These are phyloP conservation scores for Hydrocynus forskahlii DNA, from an alignment of 2,797 vertebrate species.

Conservation along the genomic window DNA sequence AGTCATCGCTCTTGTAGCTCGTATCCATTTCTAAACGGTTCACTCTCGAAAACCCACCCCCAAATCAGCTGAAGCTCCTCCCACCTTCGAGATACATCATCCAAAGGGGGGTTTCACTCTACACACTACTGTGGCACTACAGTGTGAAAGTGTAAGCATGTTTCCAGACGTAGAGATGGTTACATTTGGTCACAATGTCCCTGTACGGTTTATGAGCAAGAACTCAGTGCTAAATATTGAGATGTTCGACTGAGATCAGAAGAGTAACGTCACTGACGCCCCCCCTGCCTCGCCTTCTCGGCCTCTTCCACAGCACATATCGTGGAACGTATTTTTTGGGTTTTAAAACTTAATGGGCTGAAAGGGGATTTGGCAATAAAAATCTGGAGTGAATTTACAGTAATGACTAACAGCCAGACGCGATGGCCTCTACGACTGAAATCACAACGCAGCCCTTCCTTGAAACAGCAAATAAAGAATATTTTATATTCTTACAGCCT, in stretches of 20 bases:
- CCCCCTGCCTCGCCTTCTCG: slow-evolving; percentile 8
- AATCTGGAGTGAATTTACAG: slow-evolving; percentile 24
- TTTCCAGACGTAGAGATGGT: too few relatives aligned
- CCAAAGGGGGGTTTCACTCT: too few relatives aligned
- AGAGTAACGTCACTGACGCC: not conserved
- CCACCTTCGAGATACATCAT: too few relatives aligned
- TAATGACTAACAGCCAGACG: not conserved
- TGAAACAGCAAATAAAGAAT: not conserved
- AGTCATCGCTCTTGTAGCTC: too few relatives aligned
- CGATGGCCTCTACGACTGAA: not conserved
- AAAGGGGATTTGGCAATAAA: slow-evolving; percentile 58
- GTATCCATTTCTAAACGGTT: too few relatives aligned
- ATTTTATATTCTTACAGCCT: not conserved
- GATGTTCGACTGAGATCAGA: not conserved
- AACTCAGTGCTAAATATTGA: not conserved
- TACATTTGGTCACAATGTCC: too few relatives aligned
- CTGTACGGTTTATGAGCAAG: too few relatives aligned
- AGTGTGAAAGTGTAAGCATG: too few relatives aligned
- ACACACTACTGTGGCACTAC: too few relatives aligned
- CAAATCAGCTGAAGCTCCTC: too few relatives aligned
- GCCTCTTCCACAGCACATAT: slow-evolving; percentile 50
- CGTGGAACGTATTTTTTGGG: slow-evolving; percentile 60
- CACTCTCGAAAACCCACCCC: too few relatives aligned
- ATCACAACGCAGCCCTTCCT: not conserved
- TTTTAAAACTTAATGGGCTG: slow-evolving; percentile 62